A percentile compares a stretch with the other conserved stretches of the same genome.
Evolutionary conservation across 2,113 vertebrate genomes (phyloP).

Genomic region (Parotia lawesii): DNA sequence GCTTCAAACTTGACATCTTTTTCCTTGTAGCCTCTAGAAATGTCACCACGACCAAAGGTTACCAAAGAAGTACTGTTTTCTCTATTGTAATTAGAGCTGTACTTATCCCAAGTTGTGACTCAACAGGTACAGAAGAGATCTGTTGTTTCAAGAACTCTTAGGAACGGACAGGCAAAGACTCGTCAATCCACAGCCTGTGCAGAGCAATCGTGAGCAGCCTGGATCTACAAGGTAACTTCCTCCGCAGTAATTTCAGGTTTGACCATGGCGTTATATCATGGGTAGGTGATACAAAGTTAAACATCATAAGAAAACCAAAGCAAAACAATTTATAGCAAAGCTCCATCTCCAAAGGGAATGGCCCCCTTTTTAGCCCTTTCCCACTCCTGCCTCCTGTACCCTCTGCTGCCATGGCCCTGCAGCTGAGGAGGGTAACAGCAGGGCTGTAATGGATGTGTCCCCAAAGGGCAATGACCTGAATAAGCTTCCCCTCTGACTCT

Average conservation of each 20-base stretch:
- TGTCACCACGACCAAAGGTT: neutral
- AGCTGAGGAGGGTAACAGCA: neutral
- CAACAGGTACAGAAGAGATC: neutral
- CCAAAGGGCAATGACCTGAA: neutral
- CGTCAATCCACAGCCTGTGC: rapidly evolving
- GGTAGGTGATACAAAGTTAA: neutral
- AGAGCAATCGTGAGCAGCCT: neutral
- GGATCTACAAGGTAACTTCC: neutral
- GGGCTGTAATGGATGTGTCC: neutral
- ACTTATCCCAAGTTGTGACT: neutral
- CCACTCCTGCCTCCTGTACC: neutral
- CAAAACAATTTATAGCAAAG: neutral
- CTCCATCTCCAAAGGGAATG: neutral
- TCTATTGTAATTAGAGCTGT: neutral
- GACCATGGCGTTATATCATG: neutral
- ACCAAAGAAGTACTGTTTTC: neutral
- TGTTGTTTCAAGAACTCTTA: neutral
- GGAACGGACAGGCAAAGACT: neutral
- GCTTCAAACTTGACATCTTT: neutral
- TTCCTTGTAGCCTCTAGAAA: neutral
- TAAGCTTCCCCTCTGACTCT: neutral
- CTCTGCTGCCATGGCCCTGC: neutral
- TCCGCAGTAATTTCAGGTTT: neutral
- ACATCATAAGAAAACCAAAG: neutral
- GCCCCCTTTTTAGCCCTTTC: neutral